Percentiles rank a stretch among this genome's conserved stretches.
phyloP scores from a whole-genome alignment of 2,888 invertebrate species.

The Spodoptera exigua region DNA sequence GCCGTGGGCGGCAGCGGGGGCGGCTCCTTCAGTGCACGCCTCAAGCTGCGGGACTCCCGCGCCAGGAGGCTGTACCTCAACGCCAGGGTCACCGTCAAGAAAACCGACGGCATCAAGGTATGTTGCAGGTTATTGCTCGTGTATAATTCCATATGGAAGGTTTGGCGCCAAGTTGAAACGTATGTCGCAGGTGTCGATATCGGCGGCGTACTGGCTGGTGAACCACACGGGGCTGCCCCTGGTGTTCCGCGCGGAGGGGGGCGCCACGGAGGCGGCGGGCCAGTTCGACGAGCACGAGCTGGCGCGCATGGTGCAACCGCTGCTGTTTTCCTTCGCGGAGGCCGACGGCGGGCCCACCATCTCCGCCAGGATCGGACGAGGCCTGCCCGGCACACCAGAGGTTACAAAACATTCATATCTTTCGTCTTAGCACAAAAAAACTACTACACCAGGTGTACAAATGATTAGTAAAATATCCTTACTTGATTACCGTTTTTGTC shows the following conservation, averaged over 20 bases:
- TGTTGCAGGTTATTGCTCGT: no score
- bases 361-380: slow-evolving; percentile 93
- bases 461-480: no score
- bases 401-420: slow-evolving; percentile 57
- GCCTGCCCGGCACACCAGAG: slow-evolving; percentile 84
- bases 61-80: slow-evolving; percentile 93
- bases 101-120: slow-evolving; percentile 87
- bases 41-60: slow-evolving; percentile 93
- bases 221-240: slow-evolving; percentile 99
- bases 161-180: no score
- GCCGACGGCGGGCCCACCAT: slow-evolving; percentile 95
- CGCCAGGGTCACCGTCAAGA: slow-evolving; percentile 87
- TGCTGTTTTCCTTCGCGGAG: slow-evolving; percentile 98
- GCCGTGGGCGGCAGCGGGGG: slow-evolving; percentile 63
- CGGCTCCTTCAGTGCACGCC: slow-evolving; percentile 90
- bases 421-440: no score
- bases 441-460: no score
- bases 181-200: slow-evolving; percentile 90
- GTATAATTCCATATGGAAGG: no score
- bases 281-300: slow-evolving; percentile 98
- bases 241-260: slow-evolving; percentile 97
- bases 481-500: no score
- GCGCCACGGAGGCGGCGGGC: slow-evolving; percentile 93
- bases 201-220: slow-evolving; percentile 97
- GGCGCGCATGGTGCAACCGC: slow-evolving; percentile 96